These are phyloP conservation scores for Rafetus swinhoei DNA, from an alignment of 2,113 vertebrate genomes.

Conservation along the genomic window DNA sequence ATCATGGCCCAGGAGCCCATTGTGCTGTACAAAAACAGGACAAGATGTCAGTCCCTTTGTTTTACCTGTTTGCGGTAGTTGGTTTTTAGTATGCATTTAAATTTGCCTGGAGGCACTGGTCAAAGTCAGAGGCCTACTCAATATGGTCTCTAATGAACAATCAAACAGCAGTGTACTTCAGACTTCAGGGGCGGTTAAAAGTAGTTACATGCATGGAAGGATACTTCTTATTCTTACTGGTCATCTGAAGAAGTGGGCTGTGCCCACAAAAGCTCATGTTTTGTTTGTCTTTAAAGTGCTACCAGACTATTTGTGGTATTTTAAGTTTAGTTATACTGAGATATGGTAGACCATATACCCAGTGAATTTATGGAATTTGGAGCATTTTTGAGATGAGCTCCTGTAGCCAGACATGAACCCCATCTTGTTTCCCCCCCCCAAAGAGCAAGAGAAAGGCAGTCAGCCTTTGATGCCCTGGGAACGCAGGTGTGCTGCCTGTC, in stretches of 20 bases:
- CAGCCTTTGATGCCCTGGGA: too few species aligned
- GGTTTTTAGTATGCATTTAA: background rate
- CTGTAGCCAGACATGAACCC: too few species aligned
- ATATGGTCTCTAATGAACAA: background rate
- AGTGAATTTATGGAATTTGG: background rate
- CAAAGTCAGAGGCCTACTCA: background rate
- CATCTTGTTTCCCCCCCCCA: too few species aligned
- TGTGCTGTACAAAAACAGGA: background rate
- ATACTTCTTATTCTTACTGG: background rate
- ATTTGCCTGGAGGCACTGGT: background rate
- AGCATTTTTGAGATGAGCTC: background rate
- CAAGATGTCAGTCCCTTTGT: background rate
- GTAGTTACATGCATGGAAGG: background rate
- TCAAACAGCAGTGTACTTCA: background rate
- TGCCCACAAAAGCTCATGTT: too few species aligned
- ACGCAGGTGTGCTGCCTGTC: too few species aligned
- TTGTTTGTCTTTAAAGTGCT: too few species aligned
- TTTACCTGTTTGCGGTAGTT: background rate
- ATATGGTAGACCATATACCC: background rate
- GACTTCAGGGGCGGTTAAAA: background rate
- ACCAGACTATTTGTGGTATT: too few species aligned
- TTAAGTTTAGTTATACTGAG: background rate
- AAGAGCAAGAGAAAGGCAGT: too few species aligned
- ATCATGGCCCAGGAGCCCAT: background rate
- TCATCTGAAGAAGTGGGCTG: background rate